Base-by-base conservation (phyloP, 2,888 invertebrate genomes). In the Sphinx pinastri region DNA sequence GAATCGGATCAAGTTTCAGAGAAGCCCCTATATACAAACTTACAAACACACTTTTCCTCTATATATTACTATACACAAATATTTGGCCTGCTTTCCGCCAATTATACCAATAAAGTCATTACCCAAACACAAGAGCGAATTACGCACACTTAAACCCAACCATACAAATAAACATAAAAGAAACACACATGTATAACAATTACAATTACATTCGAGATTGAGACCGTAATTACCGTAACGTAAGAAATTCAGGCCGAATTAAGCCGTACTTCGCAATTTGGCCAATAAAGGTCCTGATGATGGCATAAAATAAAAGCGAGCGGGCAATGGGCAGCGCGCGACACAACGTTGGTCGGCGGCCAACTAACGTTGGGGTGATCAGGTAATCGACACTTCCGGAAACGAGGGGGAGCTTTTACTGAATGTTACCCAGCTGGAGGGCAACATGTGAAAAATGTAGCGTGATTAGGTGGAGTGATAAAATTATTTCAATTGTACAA, bases 221-320 rank as follows among this genome's bases (percentile, higher is more conserved):
- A 52, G 58, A 54, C 31, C 31, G 51, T 58, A 70, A 70, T 70
- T 49, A 67, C 58, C 51, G 38, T 54, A 51, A 67, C 55, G 47
- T 68, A 68, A 68, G 68, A 55, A 66, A 19, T 45, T 14, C 52
- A 11, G 60, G 47, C 55, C 67, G 54, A 67, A 70, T 70, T 54
- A 70, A 70, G 70, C 59, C 57, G 57, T 68, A 51, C 54, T 57
- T 68, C 47, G 51, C 55, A 68, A 68, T 71, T 71, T 69, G 63
- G 83, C 82, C 82, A 80, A 83, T 83, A 87, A 88, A 86, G 86
- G 86, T 88, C 85, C 88, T 89, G 90, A 91, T 89, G 91, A 90
- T 87, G 87, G 82, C 85, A 88, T 92, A 89, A 91, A 93, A 92
- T 91, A 91, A 92, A 92, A 91, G 81, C 81, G 81, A 90, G 89